phyloP scores from a whole-genome alignment of 2,888 invertebrate species.

The Tricholauxania praeusta region DNA sequence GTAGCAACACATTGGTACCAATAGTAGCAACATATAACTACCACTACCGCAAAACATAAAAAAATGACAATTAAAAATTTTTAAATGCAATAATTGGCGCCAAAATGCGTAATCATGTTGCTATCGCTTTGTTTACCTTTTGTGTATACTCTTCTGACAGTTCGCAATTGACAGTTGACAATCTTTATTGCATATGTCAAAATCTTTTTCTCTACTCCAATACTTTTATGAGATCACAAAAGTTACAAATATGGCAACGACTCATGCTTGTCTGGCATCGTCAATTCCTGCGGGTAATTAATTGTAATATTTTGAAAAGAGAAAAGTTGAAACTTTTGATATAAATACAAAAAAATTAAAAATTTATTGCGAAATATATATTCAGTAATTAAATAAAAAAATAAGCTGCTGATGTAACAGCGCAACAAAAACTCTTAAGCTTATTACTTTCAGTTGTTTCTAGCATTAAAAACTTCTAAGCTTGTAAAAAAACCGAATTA shows the following conservation, averaged over 20 bases:
- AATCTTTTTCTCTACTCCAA: neutral
- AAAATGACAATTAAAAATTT: conserved; percentile 29
- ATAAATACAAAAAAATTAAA: no score
- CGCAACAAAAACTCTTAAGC: no score
- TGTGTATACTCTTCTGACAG: neutral
- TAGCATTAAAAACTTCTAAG: no score
- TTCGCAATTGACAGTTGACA: conserved; percentile 23
- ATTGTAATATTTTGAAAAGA: no score
- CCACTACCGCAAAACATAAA: neutral
- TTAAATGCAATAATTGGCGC: conserved; percentile 48
- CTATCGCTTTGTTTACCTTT: neutral
- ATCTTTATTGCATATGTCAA: neutral
- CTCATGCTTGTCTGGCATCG: no score
- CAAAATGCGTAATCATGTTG: conserved; percentile 47
- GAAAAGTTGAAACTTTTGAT: no score
- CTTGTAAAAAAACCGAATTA: no score
- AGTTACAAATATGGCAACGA: conserved; percentile 1
- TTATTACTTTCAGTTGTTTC: no score
- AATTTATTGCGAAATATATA: no score
- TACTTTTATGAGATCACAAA: neutral
- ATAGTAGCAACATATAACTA: neutral
- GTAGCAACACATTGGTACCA: neutral
- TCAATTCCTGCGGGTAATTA: no score
- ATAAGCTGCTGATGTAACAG: no score
- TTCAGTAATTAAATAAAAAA: no score